Base-by-base conservation (phyloP, 1,140 invertebrate species). In the Rhyzopertha dominica region DNA sequence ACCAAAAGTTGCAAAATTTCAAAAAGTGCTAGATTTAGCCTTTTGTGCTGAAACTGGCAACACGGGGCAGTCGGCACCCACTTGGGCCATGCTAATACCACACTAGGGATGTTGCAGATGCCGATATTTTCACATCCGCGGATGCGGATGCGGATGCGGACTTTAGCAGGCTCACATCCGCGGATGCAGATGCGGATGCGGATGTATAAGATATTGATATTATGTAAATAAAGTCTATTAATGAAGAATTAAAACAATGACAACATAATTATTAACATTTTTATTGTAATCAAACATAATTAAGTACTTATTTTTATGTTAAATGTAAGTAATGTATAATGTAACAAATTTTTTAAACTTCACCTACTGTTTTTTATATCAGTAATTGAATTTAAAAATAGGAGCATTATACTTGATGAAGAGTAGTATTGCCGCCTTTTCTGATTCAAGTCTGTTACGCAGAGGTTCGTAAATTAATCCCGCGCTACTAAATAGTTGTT, bases 331-430 rank as follows among this genome's bases (percentile, higher is more conserved):
- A n/a, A n/a, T n/a, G n/a, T n/a, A n/a, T n/a, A n/a, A n/a, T n/a
- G n/a, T n/a, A n/a, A n/a, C n/a, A n/a, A n/a, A n/a, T n/a, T n/a
- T n/a, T n/a, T n/a, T n/a, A n/a, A n/a, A n/a, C n/a, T n/a, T n/a
- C 41, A 43, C 19, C 12, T 29, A 32, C 28, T 32, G 25, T 14
- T 43, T 32, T 44, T 47, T 10, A 48, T 26, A 54, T 51, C 52
- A 47, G 19, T 54, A 58, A 50, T 38, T 51, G 37, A 51, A 54
- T 26, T 58, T 52, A 41, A 56, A 43, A 38, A 58, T 35, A 24
- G 51, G 51, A 17, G 19, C 26, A 48, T 59, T 60, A 47, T 55
- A 57, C 31, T 61, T 61, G 8, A 61, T 52, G 36, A 61, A 61
- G 1, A 61, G 40, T 35, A 63, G 28, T 47, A 41, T 61, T 43